phyloP scores from a whole-genome alignment of 1,140 invertebrate genomes.

The Drosophila oshimai region DNA sequence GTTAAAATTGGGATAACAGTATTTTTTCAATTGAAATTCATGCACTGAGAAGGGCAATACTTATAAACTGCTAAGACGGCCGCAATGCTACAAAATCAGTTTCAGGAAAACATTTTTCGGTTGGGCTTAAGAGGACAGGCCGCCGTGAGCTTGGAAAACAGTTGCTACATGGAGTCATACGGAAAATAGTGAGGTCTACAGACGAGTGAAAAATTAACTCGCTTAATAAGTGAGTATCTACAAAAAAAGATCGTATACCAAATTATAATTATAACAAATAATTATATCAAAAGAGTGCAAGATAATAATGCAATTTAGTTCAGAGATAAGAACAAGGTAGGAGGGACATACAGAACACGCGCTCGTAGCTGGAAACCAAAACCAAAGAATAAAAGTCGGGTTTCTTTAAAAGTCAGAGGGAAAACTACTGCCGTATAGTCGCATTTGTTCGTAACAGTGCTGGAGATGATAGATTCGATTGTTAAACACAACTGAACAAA shows the following conservation, averaged over 20 bases:
- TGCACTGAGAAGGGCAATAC: conserved; percentile 44
- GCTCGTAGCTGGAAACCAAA: conserved; percentile 9
- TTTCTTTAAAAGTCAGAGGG: conserved; percentile 2
- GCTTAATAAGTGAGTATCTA: not conserved
- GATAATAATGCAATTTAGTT: conserved; percentile 21
- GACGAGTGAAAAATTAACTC: conserved; percentile 18
- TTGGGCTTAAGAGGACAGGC: conserved; percentile 3
- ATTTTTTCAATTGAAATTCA: conserved; percentile 21
- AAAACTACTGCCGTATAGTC: conserved; percentile 20
- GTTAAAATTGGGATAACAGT: not conserved
- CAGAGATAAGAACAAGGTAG: conserved; percentile 24
- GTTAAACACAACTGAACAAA: not conserved
- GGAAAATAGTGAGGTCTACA: conserved; percentile 30
- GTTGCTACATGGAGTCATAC: conserved; percentile 25
- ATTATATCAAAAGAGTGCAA: conserved; percentile 20
- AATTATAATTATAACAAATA: not conserved
- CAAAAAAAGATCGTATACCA: conserved; percentile 2
- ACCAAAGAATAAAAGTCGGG: conserved; percentile 8
- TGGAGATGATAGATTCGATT: conserved; percentile 43
- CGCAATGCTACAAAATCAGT: conserved; percentile 54
- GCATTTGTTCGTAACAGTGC: conserved; percentile 24
- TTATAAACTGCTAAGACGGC: conserved; percentile 49
- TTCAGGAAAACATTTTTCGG: conserved; percentile 18
- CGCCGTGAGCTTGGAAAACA: conserved; percentile 31
- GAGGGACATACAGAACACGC: not conserved